Evolutionary conservation across 1,140 invertebrate genomes (phyloP).

Genomic region (Eciton burchellii): DNA sequence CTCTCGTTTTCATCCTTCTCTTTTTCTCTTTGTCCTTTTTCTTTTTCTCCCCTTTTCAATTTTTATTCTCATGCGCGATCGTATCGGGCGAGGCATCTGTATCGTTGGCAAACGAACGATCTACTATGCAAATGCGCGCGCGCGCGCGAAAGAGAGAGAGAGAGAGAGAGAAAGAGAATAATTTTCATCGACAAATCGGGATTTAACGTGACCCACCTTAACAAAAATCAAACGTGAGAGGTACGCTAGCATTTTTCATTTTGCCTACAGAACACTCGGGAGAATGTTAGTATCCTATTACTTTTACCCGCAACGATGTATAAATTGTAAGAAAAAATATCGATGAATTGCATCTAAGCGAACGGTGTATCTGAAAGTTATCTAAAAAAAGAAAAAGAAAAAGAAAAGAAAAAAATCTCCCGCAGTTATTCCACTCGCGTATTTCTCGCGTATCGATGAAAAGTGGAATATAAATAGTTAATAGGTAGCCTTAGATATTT

Average conservation of each 20-base stretch:
- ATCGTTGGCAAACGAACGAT: constrained; percentile 27
- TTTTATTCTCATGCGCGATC: constrained; percentile 34
- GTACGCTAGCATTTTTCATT: not conserved
- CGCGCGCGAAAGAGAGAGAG: too few species aligned
- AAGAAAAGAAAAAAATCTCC: not conserved
- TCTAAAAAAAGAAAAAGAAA: too few species aligned
- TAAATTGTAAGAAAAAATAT: not conserved
- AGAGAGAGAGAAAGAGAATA: too few species aligned
- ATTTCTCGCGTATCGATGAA: not conserved
- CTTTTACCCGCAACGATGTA: not conserved
- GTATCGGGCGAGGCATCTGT: constrained; percentile 24
- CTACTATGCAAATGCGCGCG: constrained; percentile 28
- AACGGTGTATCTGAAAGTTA: too few species aligned
- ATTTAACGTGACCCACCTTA: not conserved
- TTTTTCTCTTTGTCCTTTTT: not conserved
- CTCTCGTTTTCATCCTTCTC: constrained; percentile 51
- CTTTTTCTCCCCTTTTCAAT: not conserved
- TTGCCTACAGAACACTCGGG: not conserved
- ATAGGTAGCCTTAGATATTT: constrained; percentile 5
- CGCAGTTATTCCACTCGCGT: not conserved
- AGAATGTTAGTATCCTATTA: not conserved
- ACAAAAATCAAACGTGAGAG: not conserved
- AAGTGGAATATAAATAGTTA: constrained; percentile 7
- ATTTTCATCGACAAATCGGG: not conserved
- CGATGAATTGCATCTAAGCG: not conserved